Percentiles rank a stretch among this genome's conserved stretches.
phyloP scores from a whole-genome alignment of 2,888 invertebrate species.

The Caenorhabditis parvicauda region DNA sequence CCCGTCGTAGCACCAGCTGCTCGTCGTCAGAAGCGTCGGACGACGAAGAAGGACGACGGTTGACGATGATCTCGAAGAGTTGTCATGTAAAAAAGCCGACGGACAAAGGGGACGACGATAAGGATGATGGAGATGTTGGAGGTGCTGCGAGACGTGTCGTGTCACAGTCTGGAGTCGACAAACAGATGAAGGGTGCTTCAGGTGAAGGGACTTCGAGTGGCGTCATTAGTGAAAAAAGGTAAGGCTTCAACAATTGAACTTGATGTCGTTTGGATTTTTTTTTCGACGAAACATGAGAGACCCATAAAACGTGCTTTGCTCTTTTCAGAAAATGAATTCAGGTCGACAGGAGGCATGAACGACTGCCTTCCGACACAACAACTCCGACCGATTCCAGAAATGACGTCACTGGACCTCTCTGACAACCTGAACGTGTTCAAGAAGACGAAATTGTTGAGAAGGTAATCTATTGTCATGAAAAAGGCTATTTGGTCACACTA shows the following conservation, averaged over 20 bases:
- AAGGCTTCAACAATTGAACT: no score
- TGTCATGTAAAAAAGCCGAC: constrained; percentile 15
- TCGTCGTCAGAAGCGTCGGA: constrained; percentile 92
- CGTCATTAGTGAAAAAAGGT: no score
- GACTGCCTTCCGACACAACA: constrained; percentile 7
- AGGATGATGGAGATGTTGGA: constrained; percentile 16
- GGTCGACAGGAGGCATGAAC: constrained; percentile 4
- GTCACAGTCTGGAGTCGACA: no score
- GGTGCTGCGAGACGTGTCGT: constrained; percentile 7
- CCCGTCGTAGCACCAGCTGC: constrained; percentile 71
- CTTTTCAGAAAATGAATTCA: not conserved
- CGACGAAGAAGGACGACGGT: constrained; percentile 66
- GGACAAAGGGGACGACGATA: constrained; percentile 27
- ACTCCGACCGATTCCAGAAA: constrained; percentile 43
- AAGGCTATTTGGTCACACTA: no score
- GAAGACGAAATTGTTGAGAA: not conserved
- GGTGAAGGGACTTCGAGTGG: no score
- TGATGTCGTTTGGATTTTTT: no score
- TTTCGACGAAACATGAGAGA: no score
- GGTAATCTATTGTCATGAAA: constrained; percentile 21
- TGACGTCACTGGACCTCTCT: constrained; percentile 45
- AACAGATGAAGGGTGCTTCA: no score
- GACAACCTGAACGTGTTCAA: not conserved
- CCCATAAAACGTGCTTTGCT: no score
- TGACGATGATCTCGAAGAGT: constrained; percentile 41